Evolutionary conservation across 2,113 vertebrate genomes (phyloP).

Genomic region (Sorex fumeus): DNA sequence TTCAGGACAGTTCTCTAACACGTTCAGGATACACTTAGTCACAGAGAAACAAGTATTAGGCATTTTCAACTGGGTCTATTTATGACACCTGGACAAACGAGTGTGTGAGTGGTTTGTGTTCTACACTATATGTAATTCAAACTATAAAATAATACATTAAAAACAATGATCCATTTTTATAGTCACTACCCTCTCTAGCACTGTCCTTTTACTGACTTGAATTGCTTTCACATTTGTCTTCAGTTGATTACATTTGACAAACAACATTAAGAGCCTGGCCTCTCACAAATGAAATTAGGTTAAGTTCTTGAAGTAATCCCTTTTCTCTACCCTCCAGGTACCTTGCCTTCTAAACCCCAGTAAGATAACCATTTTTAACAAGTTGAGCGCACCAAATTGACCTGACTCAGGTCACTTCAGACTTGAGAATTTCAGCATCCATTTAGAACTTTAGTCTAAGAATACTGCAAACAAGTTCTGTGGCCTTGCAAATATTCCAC

Average conservation of each 20-base stretch:
- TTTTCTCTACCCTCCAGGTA: background rate
- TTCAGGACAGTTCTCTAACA: background rate
- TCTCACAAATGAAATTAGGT: background rate
- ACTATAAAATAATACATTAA: background rate
- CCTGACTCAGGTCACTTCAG: background rate
- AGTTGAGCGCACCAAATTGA: background rate
- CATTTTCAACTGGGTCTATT: background rate
- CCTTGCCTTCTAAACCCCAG: background rate
- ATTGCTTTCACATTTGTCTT: background rate
- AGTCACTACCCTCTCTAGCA: background rate
- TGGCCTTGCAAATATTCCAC: background rate
- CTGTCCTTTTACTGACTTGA: background rate
- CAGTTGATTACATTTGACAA: background rate
- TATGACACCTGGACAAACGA: background rate
- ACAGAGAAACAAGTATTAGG: background rate
- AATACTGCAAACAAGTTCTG: background rate
- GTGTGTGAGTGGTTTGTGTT: conserved; percentile 19
- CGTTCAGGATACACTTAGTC: background rate
- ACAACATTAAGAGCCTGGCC: background rate
- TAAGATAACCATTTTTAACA: background rate
- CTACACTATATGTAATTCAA: background rate
- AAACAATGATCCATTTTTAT: background rate
- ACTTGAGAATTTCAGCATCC: background rate
- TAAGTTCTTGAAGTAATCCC: background rate
- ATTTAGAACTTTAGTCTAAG: conserved; percentile 20